phyloP scores from a whole-genome alignment of 2,797 vertebrate genomes.

The Periophthalmus magnuspinnatus region DNA sequence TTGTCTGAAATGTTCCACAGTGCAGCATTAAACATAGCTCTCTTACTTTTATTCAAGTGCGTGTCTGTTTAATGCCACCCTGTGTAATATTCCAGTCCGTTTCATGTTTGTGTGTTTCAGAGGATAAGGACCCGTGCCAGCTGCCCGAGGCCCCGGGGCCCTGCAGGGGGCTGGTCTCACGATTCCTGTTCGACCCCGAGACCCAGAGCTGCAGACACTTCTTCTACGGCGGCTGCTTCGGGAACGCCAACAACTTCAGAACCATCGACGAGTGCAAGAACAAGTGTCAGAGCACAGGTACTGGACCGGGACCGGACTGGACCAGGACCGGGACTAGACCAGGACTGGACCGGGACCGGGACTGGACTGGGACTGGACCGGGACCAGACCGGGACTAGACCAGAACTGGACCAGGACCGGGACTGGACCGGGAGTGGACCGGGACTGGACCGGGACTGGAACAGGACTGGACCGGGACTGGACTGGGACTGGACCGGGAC shows the following conservation, averaged over 20 bases:
- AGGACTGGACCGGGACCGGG: constrained; percentile 40
- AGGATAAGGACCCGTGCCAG: constrained; percentile 80
- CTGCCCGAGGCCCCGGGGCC: constrained; percentile 82
- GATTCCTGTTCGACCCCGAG: constrained; percentile 83
- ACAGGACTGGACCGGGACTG: not conserved
- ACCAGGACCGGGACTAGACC: not conserved
- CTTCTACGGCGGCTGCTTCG: constrained; percentile 89
- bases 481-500: not conserved
- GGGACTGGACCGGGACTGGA: too few species aligned
- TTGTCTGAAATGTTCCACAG: too few species aligned
- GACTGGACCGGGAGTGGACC: too few species aligned
- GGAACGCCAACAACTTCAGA: constrained; percentile 90
- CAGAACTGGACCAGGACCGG: not conserved
- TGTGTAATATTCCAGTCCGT: too few species aligned
- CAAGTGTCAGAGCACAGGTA: constrained; percentile 78
- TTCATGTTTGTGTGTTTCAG: constrained; percentile 44
- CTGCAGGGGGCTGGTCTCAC: constrained; percentile 81
- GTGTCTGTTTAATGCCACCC: too few species aligned
- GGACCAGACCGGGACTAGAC: not conserved
- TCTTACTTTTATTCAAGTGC: too few species aligned
- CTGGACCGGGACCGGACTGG: too few species aligned
- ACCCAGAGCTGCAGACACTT: constrained; percentile 80
- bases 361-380: not conserved
- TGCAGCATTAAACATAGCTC: too few species aligned
- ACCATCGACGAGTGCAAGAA: constrained; percentile 77